A percentile compares a stretch with the other conserved stretches of the same genome.
Conservation (phyloP, 1,140 invertebrate genomes). For the Sminthurides bifidus region DNA sequence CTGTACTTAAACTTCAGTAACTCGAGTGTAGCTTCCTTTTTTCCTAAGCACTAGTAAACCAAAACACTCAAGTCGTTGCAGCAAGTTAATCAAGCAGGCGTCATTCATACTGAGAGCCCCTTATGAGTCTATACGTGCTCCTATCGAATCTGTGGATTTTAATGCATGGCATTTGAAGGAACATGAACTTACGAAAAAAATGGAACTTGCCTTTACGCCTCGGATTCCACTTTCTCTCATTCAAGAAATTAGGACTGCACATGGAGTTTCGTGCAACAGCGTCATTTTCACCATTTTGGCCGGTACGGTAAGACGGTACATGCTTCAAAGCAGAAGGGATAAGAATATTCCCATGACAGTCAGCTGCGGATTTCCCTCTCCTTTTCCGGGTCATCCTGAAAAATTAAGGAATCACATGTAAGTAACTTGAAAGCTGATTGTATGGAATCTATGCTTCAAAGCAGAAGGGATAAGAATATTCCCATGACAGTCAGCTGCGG, state of each 20-base stretch:
- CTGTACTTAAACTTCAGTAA: conserved; percentile 11
- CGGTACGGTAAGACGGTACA: conserved; percentile 10
- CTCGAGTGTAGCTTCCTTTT: background rate
- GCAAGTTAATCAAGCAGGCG: background rate
- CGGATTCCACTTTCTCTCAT: conserved; percentile 5
- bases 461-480: conserved; percentile 6
- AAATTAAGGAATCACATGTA: conserved; percentile 20
- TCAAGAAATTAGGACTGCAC: conserved; percentile 8
- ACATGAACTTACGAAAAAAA: conserved; percentile 6
- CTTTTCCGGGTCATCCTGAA: conserved; percentile 15
- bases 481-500: conserved; percentile 8
- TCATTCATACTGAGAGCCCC: conserved; percentile 3
- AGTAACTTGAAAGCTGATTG: background rate
- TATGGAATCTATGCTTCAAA: conserved; percentile 1
- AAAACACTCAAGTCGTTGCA: background rate
- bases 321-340: conserved; percentile 7
- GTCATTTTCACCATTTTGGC: conserved; percentile 12
- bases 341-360: conserved; percentile 10
- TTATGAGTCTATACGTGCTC: background rate
- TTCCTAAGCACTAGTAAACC: conserved; percentile 4
- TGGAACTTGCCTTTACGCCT: conserved; percentile 3
- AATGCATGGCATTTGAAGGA: conserved; percentile 14
- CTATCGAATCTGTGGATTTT: conserved; percentile 9
- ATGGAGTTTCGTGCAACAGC: conserved; percentile 12
- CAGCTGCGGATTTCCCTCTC: conserved; percentile 7